These are phyloP conservation scores for Alethe castanea DNA, from an alignment of 2,113 vertebrate genomes.

Conservation along the genomic window DNA sequence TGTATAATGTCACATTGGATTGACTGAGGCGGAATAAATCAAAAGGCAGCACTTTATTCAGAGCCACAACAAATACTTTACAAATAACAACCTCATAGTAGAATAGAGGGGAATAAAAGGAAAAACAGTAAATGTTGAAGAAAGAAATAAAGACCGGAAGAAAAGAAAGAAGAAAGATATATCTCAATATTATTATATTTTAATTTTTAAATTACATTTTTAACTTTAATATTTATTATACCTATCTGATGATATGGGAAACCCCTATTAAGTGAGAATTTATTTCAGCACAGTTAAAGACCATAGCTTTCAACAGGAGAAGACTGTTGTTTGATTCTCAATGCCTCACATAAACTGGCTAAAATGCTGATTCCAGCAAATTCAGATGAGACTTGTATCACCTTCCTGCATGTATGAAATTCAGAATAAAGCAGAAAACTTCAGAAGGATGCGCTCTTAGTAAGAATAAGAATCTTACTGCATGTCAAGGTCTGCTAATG, in stretches of 20 bases:
- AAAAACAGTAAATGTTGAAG: background rate
- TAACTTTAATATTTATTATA: background rate
- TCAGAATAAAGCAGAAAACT: background rate
- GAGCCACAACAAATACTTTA: background rate
- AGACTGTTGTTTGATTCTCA: background rate
- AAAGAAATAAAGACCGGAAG: background rate
- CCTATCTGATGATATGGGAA: background rate
- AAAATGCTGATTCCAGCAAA: background rate
- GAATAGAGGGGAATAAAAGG: rapidly evolving
- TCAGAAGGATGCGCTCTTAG: background rate
- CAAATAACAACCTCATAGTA: background rate
- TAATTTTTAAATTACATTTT: background rate
- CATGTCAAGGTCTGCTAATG: background rate
- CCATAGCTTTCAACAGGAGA: background rate
- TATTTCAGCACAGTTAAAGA: background rate
- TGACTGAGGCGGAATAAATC: background rate
- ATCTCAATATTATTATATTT: background rate
- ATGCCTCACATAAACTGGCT: background rate
- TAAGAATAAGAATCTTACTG: background rate
- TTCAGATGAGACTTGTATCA: background rate
- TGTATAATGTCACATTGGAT: background rate
- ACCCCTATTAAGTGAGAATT: background rate
- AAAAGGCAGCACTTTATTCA: background rate
- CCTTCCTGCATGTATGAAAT: background rate
- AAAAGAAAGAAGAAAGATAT: background rate